These are phyloP conservation scores for Drosophila ustulata DNA, from an alignment of 2,888 invertebrate genomes.

Conservation along the genomic window DNA sequence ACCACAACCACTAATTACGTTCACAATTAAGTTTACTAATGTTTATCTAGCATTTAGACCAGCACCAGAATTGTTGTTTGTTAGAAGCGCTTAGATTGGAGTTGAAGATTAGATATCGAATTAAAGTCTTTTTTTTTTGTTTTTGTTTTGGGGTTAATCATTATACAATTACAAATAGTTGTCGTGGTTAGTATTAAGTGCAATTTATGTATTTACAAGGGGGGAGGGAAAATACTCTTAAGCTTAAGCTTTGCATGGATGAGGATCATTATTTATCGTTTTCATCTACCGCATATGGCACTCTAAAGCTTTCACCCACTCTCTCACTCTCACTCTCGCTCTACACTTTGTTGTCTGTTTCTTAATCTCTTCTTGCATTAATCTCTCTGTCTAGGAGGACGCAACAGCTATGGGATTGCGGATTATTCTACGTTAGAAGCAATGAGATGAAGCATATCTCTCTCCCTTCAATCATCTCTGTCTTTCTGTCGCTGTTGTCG, in stretches of 20 bases:
- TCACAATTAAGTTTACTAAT: constrained; percentile 29
- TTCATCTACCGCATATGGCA: constrained; percentile 49
- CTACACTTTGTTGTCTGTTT: constrained; percentile 2
- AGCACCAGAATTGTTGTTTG: constrained; percentile 64
- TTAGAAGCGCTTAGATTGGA: constrained; percentile 71
- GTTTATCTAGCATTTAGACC: constrained; percentile 58
- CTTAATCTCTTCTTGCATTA: background rate
- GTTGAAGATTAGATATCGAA: constrained; percentile 29
- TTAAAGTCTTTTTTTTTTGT: constrained; percentile 3
- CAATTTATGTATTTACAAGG: constrained; percentile 48
- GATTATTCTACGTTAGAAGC: constrained; percentile 13
- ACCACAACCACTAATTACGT: constrained; percentile 68
- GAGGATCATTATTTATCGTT: constrained; percentile 22
- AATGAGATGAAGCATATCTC: constrained; percentile 6
- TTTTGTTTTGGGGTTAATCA: constrained; percentile 2
- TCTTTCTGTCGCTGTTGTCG: constrained; percentile 6
- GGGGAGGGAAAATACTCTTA: constrained; percentile 28
- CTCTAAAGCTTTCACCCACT: constrained; percentile 34
- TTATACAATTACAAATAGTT: constrained; percentile 17
- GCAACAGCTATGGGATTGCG: constrained; percentile 23
- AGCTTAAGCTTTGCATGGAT: constrained; percentile 21
- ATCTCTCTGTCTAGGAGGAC: constrained; percentile 6
- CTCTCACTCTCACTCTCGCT: constrained; percentile 12
- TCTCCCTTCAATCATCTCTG: background rate
- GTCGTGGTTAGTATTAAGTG: constrained; percentile 48